Percentiles rank a stretch among this genome's conserved stretches.
These are phyloP conservation scores for Thalassophryne amazonica DNA, from an alignment of 2,797 vertebrate species.

Conservation along the genomic window DNA sequence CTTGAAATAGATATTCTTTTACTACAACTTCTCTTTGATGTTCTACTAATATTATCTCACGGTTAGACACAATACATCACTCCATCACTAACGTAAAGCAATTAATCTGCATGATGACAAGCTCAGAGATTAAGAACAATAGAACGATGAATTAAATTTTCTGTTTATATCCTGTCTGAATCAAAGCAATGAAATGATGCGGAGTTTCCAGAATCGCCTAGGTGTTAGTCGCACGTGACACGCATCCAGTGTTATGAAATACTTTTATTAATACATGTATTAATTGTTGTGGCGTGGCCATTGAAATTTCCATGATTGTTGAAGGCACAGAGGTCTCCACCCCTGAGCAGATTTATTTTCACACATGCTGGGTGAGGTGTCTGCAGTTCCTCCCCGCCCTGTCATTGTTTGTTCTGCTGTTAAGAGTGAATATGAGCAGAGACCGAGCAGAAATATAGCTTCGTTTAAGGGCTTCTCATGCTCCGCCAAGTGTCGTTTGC, in stretches of 20 bases:
- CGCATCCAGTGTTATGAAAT: constrained; percentile 51
- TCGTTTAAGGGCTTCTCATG: constrained; percentile 45
- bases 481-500: constrained; percentile 43
- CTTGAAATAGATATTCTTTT: constrained; percentile 42
- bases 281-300: constrained; percentile 56
- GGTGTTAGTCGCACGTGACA: constrained; percentile 36
- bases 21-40: constrained; percentile 47
- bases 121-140: constrained; percentile 30
- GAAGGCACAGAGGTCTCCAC: constrained; percentile 77
- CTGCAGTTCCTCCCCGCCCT: constrained; percentile 77
- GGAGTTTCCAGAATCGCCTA: constrained; percentile 30
- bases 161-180: constrained; percentile 26
- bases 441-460: constrained; percentile 55
- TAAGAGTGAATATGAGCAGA: constrained; percentile 77
- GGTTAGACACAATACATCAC: constrained; percentile 36
- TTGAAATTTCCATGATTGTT: constrained; percentile 76
- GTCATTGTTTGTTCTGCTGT: constrained; percentile 81
- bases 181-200: constrained; percentile 35
- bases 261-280: constrained; percentile 63
- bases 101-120: constrained; percentile 52
- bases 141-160: constrained; percentile 40
- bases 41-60: constrained; percentile 45
- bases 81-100: constrained; percentile 45
- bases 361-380: constrained; percentile 82
- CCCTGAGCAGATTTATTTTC: constrained; percentile 81